phyloP scores from a whole-genome alignment of 2,797 vertebrate species.

The Euphonia xanthogaster region DNA sequence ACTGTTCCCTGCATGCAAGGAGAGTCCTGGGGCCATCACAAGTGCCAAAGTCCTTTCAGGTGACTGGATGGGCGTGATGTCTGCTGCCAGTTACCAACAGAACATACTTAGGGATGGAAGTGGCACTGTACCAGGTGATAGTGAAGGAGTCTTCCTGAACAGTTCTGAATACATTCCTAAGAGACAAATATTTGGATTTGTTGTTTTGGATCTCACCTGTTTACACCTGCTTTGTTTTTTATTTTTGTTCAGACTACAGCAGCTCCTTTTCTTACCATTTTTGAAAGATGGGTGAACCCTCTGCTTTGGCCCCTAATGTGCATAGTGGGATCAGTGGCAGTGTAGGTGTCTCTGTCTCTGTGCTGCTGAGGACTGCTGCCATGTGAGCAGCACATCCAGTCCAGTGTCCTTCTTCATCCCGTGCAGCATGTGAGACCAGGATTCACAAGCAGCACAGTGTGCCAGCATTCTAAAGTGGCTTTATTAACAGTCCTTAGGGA shows the following conservation, averaged over 20 bases:
- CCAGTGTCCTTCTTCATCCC: neutral
- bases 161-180: neutral
- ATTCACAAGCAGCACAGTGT: neutral
- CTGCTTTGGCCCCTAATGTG: neutral
- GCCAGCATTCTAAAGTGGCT: neutral
- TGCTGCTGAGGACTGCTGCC: neutral
- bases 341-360: neutral
- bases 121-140: no score
- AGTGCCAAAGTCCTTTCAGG: neutral
- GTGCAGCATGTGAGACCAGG: neutral
- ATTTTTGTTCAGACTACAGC: neutral
- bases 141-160: neutral
- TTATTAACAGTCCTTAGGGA: neutral
- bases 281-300: neutral
- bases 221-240: neutral
- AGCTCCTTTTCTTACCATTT: neutral
- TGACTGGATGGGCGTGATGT: neutral
- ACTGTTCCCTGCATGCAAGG: neutral
- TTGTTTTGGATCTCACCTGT: neutral
- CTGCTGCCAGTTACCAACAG: neutral
- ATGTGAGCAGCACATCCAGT: fast-evolving
- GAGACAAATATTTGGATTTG: neutral
- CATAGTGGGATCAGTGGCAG: neutral
- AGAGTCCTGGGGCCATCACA: neutral
- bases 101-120: neutral